A percentile compares a stretch with the other conserved stretches of the same genome.
These are phyloP conservation scores for Himalopsyche phryganea DNA, from an alignment of 1,140 invertebrate species.

Conservation along the genomic window DNA sequence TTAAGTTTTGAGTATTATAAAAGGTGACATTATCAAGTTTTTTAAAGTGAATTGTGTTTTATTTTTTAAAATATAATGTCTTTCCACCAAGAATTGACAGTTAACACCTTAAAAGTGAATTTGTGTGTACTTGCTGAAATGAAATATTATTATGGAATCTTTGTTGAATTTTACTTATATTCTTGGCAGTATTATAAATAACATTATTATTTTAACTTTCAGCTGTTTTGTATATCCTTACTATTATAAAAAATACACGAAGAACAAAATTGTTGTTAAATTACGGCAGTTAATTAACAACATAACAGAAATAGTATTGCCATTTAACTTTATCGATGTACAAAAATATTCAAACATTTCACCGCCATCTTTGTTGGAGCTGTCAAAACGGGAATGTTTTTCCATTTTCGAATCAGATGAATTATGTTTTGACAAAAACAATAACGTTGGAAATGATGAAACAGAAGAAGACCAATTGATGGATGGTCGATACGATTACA, in stretches of 20 bases:
- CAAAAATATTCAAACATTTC: constrained; percentile 10
- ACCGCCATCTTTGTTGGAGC: constrained; percentile 19
- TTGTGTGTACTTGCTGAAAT: background rate
- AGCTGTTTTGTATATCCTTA: constrained; percentile 16
- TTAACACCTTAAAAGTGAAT: no score
- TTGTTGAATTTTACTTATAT: no score
- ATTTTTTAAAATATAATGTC: no score
- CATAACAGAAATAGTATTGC: constrained; percentile 15
- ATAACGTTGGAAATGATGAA: constrained; percentile 4
- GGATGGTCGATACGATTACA: constrained; percentile 6
- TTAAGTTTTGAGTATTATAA: no score
- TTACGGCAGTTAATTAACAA: constrained; percentile 7
- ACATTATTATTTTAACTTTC: constrained; percentile 2
- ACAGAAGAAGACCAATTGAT: constrained; percentile 1
- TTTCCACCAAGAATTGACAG: no score
- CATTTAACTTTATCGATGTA: constrained; percentile 11
- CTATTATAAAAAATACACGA: constrained; percentile 6
- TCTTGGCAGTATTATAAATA: no score
- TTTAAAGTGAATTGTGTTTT: no score
- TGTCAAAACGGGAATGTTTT: constrained; percentile 18
- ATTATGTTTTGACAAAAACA: constrained; percentile 9
- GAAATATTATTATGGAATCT: no score
- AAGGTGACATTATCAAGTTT: no score
- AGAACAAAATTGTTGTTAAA: constrained; percentile 7
- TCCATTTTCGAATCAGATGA: constrained; percentile 3